These are phyloP conservation scores for Catostylus mosaicus DNA, from an alignment of 30 jellyfish, hydroid and myxozoan species.

Conservation along the genomic window DNA sequence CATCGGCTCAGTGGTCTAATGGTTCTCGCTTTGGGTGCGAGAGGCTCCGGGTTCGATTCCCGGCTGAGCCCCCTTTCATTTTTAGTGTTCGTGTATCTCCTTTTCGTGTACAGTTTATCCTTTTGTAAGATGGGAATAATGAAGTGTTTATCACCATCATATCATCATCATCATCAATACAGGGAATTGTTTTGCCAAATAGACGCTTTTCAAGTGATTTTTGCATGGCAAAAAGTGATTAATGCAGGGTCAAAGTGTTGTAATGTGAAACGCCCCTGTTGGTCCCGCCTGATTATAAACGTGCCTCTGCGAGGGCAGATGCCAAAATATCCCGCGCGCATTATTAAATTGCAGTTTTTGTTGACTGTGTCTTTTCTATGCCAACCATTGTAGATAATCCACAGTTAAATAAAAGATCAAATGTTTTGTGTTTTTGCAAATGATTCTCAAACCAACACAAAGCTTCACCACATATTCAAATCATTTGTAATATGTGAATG, in stretches of 20 bases:
- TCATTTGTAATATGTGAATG: background rate
- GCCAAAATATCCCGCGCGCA: background rate
- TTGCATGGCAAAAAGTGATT: no score
- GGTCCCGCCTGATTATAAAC: no score
- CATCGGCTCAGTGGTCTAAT: slow-evolving; percentile 83
- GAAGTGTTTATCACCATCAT: no score
- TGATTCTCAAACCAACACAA: slow-evolving; percentile 3
- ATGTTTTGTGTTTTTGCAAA: slow-evolving; percentile 8
- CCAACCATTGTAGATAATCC: background rate
- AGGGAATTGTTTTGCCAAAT: no score
- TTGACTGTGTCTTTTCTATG: background rate
- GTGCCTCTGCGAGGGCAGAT: slow-evolving; percentile 1
- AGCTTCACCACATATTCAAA: background rate
- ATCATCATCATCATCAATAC: no score
- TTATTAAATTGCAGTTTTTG: background rate
- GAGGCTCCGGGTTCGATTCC: slow-evolving; percentile 93
- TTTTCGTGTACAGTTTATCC: no score
- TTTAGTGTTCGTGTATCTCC: no score
- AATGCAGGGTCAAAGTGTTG: no score
- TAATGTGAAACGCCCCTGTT: no score
- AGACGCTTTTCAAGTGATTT: no score
- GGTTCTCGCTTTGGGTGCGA: slow-evolving; percentile 92
- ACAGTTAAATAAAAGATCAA: background rate
- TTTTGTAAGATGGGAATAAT: no score
- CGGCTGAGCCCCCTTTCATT: slow-evolving; percentile 77